Conservation (phyloP, 2,113 vertebrate genomes). For the Malurus alboscapulatus region DNA sequence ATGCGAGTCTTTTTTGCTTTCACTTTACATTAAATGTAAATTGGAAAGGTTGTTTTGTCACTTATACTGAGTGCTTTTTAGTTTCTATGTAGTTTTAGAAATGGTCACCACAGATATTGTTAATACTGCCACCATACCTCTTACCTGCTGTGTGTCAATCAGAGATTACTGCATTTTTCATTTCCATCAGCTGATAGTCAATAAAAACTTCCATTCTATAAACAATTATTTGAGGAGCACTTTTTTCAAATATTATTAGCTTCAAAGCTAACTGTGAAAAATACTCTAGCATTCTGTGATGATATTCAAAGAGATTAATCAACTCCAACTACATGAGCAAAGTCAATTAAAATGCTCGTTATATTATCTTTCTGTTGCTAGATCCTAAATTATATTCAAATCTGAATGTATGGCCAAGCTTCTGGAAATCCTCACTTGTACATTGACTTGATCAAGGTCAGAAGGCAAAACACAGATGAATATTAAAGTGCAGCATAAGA, state of each 20-base stretch:
- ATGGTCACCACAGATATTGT: background rate
- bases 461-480: background rate
- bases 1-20: background rate
- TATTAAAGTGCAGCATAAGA: background rate
- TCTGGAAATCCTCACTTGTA: background rate
- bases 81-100: background rate
- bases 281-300: background rate
- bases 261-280: background rate
- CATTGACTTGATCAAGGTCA: background rate
- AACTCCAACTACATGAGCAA: background rate
- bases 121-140: background rate
- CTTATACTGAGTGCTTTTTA: background rate
- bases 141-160: background rate
- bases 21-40: background rate
- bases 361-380: background rate
- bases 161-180: background rate
- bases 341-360: background rate
- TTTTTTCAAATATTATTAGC: background rate
- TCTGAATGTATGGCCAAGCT: background rate
- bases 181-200: background rate
- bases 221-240: background rate
- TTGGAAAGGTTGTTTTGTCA: background rate
- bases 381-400: background rate
- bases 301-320: background rate
- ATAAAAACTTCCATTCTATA: background rate